Evolutionary conservation across 1,140 invertebrate species (phyloP), one percentile per base, ranked within the genome.

Genomic region (Drosophila pruinosa): DNA sequence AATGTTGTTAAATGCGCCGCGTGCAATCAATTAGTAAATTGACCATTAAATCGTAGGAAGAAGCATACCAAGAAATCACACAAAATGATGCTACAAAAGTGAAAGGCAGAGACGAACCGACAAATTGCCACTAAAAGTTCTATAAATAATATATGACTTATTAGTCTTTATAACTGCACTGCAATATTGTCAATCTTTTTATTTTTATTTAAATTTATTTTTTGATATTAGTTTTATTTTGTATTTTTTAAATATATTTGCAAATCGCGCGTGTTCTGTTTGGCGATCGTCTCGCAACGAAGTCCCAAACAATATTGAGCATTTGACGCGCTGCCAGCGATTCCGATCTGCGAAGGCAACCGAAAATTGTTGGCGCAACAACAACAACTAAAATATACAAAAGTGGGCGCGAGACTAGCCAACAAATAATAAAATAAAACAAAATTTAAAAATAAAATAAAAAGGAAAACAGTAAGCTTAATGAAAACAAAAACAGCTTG

Each of bases 291-390:
- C 57, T 81, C 82, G 70, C 81, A 52, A 45, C 81, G 82, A 57
- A 88, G 64, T 88, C 77, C 45, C 74, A 88, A 86, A 86, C 77
- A 88, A 86, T 75, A 86, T 86, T 86, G 81, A 86, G 54, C 65
- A 61, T 70, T 81, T 65, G 34, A 43, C 61, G 50, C 22, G 38
- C 21, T 21, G 43, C 59, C 65, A 73, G 21, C 50, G n/a, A n/a
- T n/a, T 52, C 72, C 57, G 69, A 47, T 65, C 61, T 53, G 59
- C 31, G 71, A 70, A 86, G 54, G 59, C 77, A 70, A 68, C 64
- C 81, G 52, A 86, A 85, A 77, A 59, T 12, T 68, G 61, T 62
- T 70, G 59, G 53, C 31, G 39, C 54, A 65, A 56, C 39, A 65
- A 56, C 39, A 65, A 53, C 61, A 62, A 48, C 48, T 52, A 28